Conservation (phyloP, 2,888 invertebrate species). For the Orthonevra nobilis region DNA sequence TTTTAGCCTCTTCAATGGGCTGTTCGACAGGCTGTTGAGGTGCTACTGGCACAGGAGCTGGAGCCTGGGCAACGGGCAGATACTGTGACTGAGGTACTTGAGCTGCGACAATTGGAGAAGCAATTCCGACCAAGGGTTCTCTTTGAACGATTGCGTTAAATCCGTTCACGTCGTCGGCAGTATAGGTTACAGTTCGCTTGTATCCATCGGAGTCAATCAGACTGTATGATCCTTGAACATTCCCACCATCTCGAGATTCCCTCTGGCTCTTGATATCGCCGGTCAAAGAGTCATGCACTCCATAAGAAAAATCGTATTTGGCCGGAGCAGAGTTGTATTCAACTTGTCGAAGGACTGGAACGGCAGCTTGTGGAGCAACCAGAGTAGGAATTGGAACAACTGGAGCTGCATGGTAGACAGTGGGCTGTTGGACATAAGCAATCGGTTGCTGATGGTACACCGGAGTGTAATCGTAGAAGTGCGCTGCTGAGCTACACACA, state of each 20-base stretch:
- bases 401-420: slow-evolving; percentile 23
- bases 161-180: slow-evolving; percentile 82
- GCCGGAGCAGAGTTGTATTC: slow-evolving; percentile 76
- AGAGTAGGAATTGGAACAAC: slow-evolving; percentile 40
- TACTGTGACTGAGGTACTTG: slow-evolving; percentile 46
- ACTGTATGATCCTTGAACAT: slow-evolving; percentile 82
- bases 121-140: slow-evolving; percentile 77
- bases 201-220: slow-evolving; percentile 82
- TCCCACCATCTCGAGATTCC: slow-evolving; percentile 81
- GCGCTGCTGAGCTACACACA: slow-evolving; percentile 73
- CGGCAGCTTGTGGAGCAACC: slow-evolving; percentile 52
- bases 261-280: slow-evolving; percentile 82
- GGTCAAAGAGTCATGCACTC: slow-evolving; percentile 81
- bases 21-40: slow-evolving; percentile 32
- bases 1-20: slow-evolving; percentile 30
- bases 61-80: slow-evolving; percentile 66
- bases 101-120: slow-evolving; percentile 68
- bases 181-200: slow-evolving; percentile 82
- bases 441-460: slow-evolving; percentile 65
- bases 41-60: slow-evolving; percentile 30
- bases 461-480: slow-evolving; percentile 75
- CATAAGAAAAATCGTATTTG: slow-evolving; percentile 81
- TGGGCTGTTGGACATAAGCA: slow-evolving; percentile 44
- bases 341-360: slow-evolving; percentile 67
- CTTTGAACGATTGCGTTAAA: slow-evolving; percentile 82